phyloP scores from a whole-genome alignment of 2,888 invertebrate genomes.

The Gibbula magus region DNA sequence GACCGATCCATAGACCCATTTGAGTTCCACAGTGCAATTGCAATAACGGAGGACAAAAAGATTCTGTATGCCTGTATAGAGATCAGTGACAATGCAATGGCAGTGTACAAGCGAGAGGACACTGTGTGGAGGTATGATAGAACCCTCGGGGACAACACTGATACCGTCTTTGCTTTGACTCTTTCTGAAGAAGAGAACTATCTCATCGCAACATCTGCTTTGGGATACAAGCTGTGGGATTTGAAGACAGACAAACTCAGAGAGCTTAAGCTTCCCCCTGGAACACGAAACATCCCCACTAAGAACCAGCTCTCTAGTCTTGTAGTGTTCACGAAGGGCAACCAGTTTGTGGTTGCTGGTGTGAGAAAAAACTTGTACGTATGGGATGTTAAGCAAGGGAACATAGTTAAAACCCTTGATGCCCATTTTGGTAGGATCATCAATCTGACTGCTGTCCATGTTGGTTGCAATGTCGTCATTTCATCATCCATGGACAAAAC shows the following conservation, averaged over 20 bases:
- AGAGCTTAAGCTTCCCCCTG: constrained; percentile 75
- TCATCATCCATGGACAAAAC: constrained; percentile 98
- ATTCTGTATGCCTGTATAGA: constrained; percentile 72
- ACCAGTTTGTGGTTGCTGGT: constrained; percentile 94
- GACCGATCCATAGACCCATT: constrained; percentile 68
- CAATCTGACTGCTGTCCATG: constrained; percentile 89
- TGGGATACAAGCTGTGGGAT: constrained; percentile 75
- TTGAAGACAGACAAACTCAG: constrained; percentile 67
- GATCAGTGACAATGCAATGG: constrained; percentile 72
- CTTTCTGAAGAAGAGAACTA: constrained; percentile 87
- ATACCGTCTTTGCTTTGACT: constrained; percentile 79
- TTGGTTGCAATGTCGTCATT: constrained; percentile 83
- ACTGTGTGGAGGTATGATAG: constrained; percentile 68
- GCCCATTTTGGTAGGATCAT: constrained; percentile 98
- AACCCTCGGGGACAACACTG: constrained; percentile 69
- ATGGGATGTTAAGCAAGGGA: constrained; percentile 88
- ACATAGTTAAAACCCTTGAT: constrained; percentile 92
- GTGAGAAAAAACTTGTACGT: constrained; percentile 95
- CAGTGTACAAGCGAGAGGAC: constrained; percentile 64
- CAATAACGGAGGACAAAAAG: constrained; percentile 60
- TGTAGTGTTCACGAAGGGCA: constrained; percentile 90
- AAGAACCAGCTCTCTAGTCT: constrained; percentile 93
- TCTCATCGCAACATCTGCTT: constrained; percentile 81
- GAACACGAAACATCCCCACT: constrained; percentile 93
- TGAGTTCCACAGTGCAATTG: constrained; percentile 74